Base-by-base conservation (phyloP, 2,888 invertebrate genomes). In the Ceramica pisi region DNA sequence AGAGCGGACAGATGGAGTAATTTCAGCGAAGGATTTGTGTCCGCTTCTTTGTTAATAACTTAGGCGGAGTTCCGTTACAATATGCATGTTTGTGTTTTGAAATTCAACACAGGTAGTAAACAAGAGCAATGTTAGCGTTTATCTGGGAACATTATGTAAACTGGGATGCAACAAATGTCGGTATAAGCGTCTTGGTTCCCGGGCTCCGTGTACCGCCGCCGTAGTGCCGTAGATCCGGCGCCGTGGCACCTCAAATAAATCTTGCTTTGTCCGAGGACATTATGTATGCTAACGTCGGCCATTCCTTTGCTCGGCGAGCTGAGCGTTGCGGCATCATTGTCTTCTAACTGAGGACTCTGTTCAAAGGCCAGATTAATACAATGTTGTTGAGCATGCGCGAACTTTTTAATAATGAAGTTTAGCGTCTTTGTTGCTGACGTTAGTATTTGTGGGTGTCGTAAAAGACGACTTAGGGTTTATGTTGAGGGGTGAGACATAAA, bases 211-310 rank as follows among this genome's bases (percentile, higher is more conserved):
- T 69, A 75, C 51, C 77, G 80, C 78, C 78, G 79, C 78, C 66
- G 80, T 75, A 75, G 66, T 79, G 79, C 78, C 73, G 82, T 75
- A 86, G 86, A 89, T 89, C 88, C 88, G 85, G 86, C 73, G 75
- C 74, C 79, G 84, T 80, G 88, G 85, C 88, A 88, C 88, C 88
- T 89, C 87, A 88, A 87, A 93, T 94, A 94, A 93, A 94, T 94
- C 92, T 92, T 90, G 92, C 92, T 92, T 92, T 92, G 93, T 92
- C 91, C 92, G 84, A 89, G 86, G 87, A 87, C 90, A 93, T 94
- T 93, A 93, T 92, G 90, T 90, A 93, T 91, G 92, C 92, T 91
- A 91, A 92, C 90, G 84, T 86, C 82, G 86, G 87, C 89, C 83
- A 90, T 90, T 89, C 87, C 89, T 87, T 88, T 84, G 73, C 87